Conservation (phyloP, 2,113 vertebrate species). For the Cyanoramphus novaezelandiae region DNA sequence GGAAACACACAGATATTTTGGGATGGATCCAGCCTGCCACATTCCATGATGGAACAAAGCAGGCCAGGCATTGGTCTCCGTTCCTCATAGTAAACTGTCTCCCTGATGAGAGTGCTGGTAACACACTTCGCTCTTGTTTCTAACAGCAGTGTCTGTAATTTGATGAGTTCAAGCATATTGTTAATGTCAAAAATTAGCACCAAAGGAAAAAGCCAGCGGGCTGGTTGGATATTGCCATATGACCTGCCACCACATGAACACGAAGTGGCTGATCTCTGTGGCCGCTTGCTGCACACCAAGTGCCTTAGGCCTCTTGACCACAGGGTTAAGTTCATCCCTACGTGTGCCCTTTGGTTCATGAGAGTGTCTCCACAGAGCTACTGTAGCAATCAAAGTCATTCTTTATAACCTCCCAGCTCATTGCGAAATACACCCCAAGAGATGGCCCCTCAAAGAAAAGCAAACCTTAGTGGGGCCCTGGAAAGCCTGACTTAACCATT, state of each 20-base stretch:
- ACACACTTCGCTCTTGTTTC: background rate
- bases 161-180: background rate
- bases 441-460: background rate
- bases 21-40: background rate
- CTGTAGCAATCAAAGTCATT: background rate
- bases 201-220: background rate
- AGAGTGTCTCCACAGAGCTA: background rate
- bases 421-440: background rate
- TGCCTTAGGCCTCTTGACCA: background rate
- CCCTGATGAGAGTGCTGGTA: background rate
- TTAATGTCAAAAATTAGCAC: background rate
- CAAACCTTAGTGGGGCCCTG: background rate
- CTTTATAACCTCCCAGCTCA: background rate
- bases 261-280: background rate
- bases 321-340: background rate
- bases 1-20: background rate
- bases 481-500: background rate
- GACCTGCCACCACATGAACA: rapidly evolving
- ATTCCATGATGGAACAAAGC: rapidly evolving
- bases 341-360: background rate
- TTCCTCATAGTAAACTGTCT: background rate
- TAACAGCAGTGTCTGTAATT: background rate
- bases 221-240: background rate
- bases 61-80: rapidly evolving
- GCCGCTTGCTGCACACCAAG: background rate